Evolutionary conservation across 1,140 invertebrate genomes (phyloP).

Genomic region (Drosophila bifasciata): DNA sequence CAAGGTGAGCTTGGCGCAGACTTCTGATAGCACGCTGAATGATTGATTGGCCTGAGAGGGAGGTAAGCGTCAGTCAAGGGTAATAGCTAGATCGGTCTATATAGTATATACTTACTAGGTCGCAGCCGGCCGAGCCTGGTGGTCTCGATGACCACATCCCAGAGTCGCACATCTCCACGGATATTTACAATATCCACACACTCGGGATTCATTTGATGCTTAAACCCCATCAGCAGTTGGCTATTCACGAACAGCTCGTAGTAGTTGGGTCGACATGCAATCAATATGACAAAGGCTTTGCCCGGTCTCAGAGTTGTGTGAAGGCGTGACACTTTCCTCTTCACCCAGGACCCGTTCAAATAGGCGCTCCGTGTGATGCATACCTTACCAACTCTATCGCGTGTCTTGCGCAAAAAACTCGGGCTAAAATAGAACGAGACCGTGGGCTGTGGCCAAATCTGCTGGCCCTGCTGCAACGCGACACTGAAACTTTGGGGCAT

Average conservation of each 20-base stretch:
- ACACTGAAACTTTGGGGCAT: conserved; percentile 88
- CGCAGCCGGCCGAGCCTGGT: neutral
- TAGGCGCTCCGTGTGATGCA: conserved; percentile 84
- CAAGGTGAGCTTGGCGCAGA: neutral
- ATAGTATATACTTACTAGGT: neutral
- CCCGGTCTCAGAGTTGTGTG: conserved; percentile 82
- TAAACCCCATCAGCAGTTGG: conserved; percentile 76
- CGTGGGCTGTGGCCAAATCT: conserved; percentile 86
- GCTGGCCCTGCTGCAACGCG: conserved; percentile 87
- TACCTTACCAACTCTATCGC: conserved; percentile 64
- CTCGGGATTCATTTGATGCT: conserved; percentile 61
- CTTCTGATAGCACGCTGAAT: conserved; percentile 14
- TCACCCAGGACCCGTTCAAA: conserved; percentile 81
- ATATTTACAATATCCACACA: conserved; percentile 83
- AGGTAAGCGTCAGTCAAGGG: neutral
- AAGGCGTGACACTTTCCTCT: conserved; percentile 76
- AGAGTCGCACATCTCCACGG: conserved; percentile 81
- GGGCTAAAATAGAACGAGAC: conserved; percentile 87
- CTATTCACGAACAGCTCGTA: conserved; percentile 84
- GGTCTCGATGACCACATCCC: conserved; percentile 51
- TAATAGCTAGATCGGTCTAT: no score
- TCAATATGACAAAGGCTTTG: conserved; percentile 76
- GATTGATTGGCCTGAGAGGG: neutral
- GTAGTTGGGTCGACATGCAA: conserved; percentile 59
- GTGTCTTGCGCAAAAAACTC: conserved; percentile 84